Base-by-base conservation (phyloP, 2,888 invertebrate genomes). In the Isotomurus palustris region DNA sequence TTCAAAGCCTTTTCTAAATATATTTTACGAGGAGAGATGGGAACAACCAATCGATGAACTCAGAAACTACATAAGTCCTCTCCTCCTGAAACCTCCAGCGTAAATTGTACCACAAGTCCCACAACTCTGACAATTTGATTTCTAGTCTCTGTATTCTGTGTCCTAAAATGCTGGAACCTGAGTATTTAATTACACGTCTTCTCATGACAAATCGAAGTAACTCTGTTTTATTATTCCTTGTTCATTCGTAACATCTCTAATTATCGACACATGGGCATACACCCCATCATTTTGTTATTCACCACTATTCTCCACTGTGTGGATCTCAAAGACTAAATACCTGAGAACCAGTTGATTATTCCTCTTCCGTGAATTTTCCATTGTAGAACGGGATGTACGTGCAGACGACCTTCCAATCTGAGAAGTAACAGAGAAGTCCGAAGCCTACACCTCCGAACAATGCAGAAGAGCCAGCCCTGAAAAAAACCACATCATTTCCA, bases 21-120 rank as follows among this genome's bases (percentile, higher is more conserved):
- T 93, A 54, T 94, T 89, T 76, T 96, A 85, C 81, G 96, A 97
- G 76, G 86, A 90, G 76, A 82, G 95, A 64, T 96, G 94, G 93
- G 90, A 92, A 48, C 90, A 92, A 76, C 80, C 87, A 41, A 78
- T 96, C 40, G 76, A 80, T 22, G 89, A 92, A 35, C 81, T 96
- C 67, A 83, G 91, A 71, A 78, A 78, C 66, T 51, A 66, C 47
- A 64, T 69, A 44, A 65, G 56, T n/a, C 69, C 69, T 2, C 55
- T 60, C 36, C 52, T 69, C 8, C 41, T 67, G 14, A 59, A 36
- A 17, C 64, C 69, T 21, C 69, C 69, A 35, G n/a, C n/a, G n/a
- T n/a, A 40, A 40, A n/a, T 40, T 19, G 6, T 40, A n/a, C 10
- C 10, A 10, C 12, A 10, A 32, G 12, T 32, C 32, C 12, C 32